phyloP scores from a whole-genome alignment of 2,888 invertebrate genomes.

The Lasioglossum marginatum region DNA sequence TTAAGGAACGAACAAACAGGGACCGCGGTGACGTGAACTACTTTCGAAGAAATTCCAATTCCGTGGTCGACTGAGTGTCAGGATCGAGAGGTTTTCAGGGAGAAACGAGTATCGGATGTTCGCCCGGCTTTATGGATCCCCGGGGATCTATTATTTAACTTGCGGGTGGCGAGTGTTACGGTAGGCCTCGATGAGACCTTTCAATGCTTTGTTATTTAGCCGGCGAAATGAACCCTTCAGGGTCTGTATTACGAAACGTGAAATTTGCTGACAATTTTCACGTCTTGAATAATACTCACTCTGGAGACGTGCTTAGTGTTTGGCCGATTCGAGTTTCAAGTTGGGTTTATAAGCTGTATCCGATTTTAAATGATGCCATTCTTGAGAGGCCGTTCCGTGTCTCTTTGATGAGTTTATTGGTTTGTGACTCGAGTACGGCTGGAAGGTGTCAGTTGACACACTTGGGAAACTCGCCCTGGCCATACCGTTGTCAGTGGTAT shows the following conservation, averaged over 20 bases:
- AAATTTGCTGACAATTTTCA: not conserved
- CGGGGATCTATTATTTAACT: constrained; percentile 6
- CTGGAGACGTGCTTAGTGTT: too few relatives aligned
- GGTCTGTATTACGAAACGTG: not conserved
- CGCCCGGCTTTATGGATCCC: not conserved
- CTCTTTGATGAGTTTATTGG: too few relatives aligned
- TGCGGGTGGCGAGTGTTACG: not conserved
- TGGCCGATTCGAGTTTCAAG: too few relatives aligned
- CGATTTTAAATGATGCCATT: too few relatives aligned
- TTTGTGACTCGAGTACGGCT: too few relatives aligned
- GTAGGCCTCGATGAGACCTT: not conserved
- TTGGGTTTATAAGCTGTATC: too few relatives aligned
- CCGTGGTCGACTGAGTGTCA: not conserved
- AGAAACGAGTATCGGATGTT: constrained; percentile 7
- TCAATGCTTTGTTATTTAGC: not conserved
- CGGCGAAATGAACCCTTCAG: not conserved
- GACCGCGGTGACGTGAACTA: constrained; percentile 34
- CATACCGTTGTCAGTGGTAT: too few relatives aligned
- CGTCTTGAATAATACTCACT: too few relatives aligned
- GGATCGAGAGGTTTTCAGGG: constrained; percentile 3
- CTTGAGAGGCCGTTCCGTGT: too few relatives aligned
- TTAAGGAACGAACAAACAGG: constrained; percentile 40
- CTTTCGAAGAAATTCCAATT: constrained; percentile 28
- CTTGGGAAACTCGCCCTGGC: too few relatives aligned
- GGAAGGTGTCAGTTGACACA: too few relatives aligned